Evolutionary conservation across 1,140 invertebrate genomes (phyloP), one percentile per base, ranked within the genome.

Genomic region (Drosophila pseudoananassae): DNA sequence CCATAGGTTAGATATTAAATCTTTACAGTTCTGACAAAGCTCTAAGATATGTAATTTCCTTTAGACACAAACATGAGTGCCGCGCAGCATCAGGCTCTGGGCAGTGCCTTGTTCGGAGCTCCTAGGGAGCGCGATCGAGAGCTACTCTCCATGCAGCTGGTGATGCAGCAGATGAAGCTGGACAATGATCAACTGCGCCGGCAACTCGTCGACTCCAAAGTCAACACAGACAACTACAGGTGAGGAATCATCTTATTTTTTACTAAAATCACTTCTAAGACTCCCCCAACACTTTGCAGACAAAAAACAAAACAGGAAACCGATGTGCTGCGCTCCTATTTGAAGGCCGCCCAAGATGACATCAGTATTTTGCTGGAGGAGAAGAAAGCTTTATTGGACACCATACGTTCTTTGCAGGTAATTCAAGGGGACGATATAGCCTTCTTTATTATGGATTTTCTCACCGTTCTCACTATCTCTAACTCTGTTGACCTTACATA

Each of bases 331-430:
- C 94, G 93, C 68, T 93, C 93, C 1, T 93, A 93, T 76, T 91
- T 96, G 20, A 93, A 93, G 80, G 93, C 94, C 1, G 95, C 96
- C 1, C 95, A 96, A 83, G 95, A 96, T 70, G 94, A 96, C 53
- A 95, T 96, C 1, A 93, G 93, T 14, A 92, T 93, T 25, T 90
- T 97, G 43, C 74, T 96, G 1, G 94, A 95, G 36, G 96, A 97
- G 73, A 97, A 97, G 79, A 94, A 94, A 68, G 93, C 93, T n/a
- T 91, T 97, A 25, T 89, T 96, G 45, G 95, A 96, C 70, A 94
- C 94, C 50, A 92, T 96, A 63, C 92, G 93, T 12, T 92, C 93
- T 38, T 81, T 96, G 69, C 95, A 96, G 92, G 95, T 94, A 58
- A 53, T 33, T 65, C 0, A 29, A 14, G 0, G 7, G 6, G 2